Evolutionary conservation across 23 tunicate genomes (phyloP).

Genomic region (Botrylloides violaceus): DNA sequence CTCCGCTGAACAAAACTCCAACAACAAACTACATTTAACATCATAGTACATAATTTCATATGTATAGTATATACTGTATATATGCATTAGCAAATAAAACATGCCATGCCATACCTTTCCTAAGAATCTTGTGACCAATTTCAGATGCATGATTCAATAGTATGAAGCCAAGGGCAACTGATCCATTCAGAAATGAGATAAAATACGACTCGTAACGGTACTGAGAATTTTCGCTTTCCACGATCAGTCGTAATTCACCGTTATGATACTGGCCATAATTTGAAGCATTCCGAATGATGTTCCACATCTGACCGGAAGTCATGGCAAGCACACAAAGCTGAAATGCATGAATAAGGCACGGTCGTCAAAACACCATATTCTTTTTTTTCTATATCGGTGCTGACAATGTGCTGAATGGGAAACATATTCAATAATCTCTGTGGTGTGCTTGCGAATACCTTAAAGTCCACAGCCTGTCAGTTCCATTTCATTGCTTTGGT

Average conservation of each 20-base stretch:
- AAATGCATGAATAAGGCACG: too few species aligned
- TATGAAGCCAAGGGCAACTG: slow-evolving; percentile 8
- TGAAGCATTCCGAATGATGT: neutral
- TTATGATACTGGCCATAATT: neutral
- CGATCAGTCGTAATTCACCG: neutral
- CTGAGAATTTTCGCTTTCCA: neutral
- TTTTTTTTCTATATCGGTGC: too few species aligned
- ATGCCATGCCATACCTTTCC: slow-evolving; percentile 1
- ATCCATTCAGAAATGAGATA: neutral
- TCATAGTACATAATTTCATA: too few species aligned
- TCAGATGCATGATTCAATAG: neutral
- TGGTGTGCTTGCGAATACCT: too few species aligned
- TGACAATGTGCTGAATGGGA: too few species aligned
- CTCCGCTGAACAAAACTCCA: neutral
- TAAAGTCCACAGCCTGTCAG: too few species aligned
- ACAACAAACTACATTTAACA: neutral
- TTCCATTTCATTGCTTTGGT: too few species aligned
- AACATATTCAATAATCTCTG: too few species aligned
- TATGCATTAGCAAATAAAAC: neutral
- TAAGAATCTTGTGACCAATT: neutral
- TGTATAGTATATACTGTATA: too few species aligned
- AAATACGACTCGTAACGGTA: neutral
- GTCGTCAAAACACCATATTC: too few species aligned
- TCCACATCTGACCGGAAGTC: slow-evolving; percentile 19
- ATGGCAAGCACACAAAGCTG: slow-evolving; percentile 1